Conservation (phyloP, 2,113 vertebrate species). For the Crotophaga sulcirostris region DNA sequence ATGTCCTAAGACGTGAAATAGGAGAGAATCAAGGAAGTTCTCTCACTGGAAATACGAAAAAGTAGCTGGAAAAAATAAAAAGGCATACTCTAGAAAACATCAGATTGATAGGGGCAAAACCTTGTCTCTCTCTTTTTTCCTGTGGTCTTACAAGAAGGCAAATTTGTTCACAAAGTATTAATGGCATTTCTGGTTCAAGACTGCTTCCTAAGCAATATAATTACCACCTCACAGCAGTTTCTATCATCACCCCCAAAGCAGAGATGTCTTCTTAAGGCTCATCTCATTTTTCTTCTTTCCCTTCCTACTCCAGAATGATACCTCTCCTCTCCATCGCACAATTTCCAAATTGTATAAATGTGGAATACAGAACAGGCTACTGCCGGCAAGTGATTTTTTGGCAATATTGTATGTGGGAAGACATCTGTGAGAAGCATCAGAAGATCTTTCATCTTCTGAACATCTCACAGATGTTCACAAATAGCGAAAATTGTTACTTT, state of each 20-base stretch:
- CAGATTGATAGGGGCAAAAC: background rate
- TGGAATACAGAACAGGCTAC: conserved; percentile 62
- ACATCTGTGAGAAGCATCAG: conserved; percentile 73
- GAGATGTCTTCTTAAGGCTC: background rate
- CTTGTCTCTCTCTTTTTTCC: background rate
- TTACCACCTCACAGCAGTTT: background rate
- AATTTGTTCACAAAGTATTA: background rate
- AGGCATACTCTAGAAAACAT: background rate
- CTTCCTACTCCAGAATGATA: conserved; percentile 33
- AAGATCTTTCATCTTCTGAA: conserved; percentile 76
- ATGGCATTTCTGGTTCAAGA: conserved; percentile 15
- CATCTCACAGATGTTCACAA: conserved; percentile 76
- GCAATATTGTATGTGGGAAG: conserved; percentile 72
- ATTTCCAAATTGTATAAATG: conserved; percentile 58
- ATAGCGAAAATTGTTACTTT: conserved; percentile 74
- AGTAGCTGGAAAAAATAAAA: background rate
- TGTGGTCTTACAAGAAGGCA: background rate
- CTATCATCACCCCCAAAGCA: background rate
- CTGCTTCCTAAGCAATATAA: conserved; percentile 1
- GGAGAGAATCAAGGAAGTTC: background rate
- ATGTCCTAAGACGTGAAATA: background rate
- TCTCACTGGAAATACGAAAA: background rate
- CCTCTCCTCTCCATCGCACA: conserved; percentile 17
- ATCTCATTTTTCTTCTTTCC: conserved; percentile 26
- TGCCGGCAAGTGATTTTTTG: conserved; percentile 66